Percentiles rank a stretch among this genome's conserved stretches.
These are phyloP conservation scores for Leucoraja erinaceus DNA, from an alignment of 2,113 vertebrate genomes.

Conservation along the genomic window DNA sequence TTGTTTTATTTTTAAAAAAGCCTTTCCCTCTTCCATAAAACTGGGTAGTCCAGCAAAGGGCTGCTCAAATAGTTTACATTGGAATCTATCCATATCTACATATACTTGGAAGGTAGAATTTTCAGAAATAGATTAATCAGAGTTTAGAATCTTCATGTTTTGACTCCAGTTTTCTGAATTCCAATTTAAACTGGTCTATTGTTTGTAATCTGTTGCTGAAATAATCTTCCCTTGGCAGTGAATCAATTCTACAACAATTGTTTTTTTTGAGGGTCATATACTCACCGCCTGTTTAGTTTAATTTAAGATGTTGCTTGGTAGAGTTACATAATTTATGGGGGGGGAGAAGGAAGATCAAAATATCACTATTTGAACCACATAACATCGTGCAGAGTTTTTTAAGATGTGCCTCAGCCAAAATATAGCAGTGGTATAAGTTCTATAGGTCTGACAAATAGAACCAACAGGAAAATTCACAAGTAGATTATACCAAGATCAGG, in stretches of 20 bases:
- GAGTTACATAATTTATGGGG: background rate
- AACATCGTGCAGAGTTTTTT: background rate
- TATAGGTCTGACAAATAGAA: background rate
- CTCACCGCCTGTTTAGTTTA: background rate
- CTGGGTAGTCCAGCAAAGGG: no score
- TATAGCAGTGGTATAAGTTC: background rate
- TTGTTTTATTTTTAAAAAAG: no score
- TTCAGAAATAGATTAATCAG: background rate
- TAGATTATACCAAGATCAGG: background rate
- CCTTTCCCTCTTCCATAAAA: no score
- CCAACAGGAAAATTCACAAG: background rate
- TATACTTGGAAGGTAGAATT: no score
- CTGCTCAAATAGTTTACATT: no score
- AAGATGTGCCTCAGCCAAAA: background rate
- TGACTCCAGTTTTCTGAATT: background rate
- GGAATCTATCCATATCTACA: no score
- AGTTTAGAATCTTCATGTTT: background rate
- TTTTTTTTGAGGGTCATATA: background rate
- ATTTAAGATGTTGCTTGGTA: background rate
- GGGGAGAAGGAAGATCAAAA: background rate
- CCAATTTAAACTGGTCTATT: background rate
- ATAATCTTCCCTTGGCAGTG: background rate
- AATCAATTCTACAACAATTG: background rate
- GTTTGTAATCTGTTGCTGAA: background rate
- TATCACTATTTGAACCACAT: background rate